Percentiles rank a stretch among this genome's conserved stretches.
Evolutionary conservation across 2,888 invertebrate genomes (phyloP).

Genomic region (Leptothorax acervorum): DNA sequence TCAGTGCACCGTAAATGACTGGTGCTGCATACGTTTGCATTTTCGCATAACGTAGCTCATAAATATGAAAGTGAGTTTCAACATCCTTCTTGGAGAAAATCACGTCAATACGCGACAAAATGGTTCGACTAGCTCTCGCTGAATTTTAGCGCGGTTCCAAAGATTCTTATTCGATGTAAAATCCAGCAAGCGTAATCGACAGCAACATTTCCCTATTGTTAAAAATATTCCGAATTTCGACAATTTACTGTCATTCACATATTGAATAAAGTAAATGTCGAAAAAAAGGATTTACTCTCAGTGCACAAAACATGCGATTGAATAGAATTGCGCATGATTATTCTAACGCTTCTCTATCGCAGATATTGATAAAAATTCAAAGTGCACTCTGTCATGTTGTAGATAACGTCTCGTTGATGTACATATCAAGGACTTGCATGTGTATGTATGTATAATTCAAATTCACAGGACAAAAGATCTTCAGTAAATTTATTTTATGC

Average conservation of each 20-base stretch:
- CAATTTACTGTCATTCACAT: conserved; percentile 40
- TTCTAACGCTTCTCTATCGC: conserved; percentile 48
- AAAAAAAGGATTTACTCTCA: conserved; percentile 12
- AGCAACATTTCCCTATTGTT: conserved; percentile 35
- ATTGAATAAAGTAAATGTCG: conserved; percentile 43
- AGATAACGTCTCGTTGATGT: conserved; percentile 10
- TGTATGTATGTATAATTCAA: not conserved
- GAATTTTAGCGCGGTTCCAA: not conserved
- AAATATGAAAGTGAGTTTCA: conserved; percentile 62
- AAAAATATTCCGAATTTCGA: conserved; percentile 34
- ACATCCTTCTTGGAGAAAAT: conserved; percentile 45
- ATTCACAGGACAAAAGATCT: not conserved
- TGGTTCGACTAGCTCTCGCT: conserved; percentile 23
- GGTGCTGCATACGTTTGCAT: conserved; percentile 54
- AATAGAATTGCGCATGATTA: conserved; percentile 47
- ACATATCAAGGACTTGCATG: not conserved
- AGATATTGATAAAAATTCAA: conserved; percentile 47
- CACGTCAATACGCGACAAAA: conserved; percentile 41
- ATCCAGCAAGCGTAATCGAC: conserved; percentile 25
- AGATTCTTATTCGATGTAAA: conserved; percentile 22
- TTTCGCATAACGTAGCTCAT: conserved; percentile 58
- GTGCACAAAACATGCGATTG: conserved; percentile 3
- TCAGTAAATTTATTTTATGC: conserved; percentile 18
- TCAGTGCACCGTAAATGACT: conserved; percentile 53
- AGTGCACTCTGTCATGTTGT: conserved; percentile 46